phyloP scores from a whole-genome alignment of 2,888 invertebrate genomes.

The Galerucella calmariensis region DNA sequence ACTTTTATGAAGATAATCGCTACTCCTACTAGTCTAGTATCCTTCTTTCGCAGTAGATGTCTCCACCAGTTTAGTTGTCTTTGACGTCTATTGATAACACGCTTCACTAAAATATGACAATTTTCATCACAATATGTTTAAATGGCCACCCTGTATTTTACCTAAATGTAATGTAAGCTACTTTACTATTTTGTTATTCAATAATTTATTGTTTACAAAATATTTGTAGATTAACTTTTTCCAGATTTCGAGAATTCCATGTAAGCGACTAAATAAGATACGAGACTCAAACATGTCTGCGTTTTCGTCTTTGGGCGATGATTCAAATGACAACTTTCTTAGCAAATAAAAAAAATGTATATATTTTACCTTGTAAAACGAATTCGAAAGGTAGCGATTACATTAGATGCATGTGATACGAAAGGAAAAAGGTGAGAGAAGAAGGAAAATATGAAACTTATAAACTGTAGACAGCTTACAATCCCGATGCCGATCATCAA shows the following conservation, averaged over 20 bases:
- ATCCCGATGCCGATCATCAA: slow-evolving; percentile 60
- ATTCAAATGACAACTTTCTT: not conserved
- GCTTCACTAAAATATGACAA: too few relatives aligned
- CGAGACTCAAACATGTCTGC: not conserved
- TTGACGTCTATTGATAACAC: too few relatives aligned
- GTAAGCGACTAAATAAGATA: not conserved
- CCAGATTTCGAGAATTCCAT: not conserved
- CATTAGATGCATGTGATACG: slow-evolving; percentile 43
- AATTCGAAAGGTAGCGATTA: slow-evolving; percentile 29
- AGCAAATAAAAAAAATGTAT: not conserved
- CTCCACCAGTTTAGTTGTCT: too few relatives aligned
- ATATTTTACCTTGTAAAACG: slow-evolving; percentile 7
- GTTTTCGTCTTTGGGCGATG: slow-evolving; percentile 8
- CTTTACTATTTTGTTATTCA: too few relatives aligned
- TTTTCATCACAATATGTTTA: too few relatives aligned
- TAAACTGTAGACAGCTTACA: slow-evolving; percentile 55
- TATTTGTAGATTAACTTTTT: not conserved
- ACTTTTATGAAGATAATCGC: too few relatives aligned
- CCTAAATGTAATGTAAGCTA: too few relatives aligned
- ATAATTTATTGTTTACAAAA: not conserved
- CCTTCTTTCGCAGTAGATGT: too few relatives aligned
- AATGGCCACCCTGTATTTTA: too few relatives aligned
- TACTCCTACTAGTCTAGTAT: too few relatives aligned
- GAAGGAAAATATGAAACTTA: slow-evolving; percentile 61
- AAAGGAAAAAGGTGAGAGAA: slow-evolving; percentile 32